phyloP scores from a whole-genome alignment of 2,888 invertebrate genomes.

The Hermaeophaga mercurialis region DNA sequence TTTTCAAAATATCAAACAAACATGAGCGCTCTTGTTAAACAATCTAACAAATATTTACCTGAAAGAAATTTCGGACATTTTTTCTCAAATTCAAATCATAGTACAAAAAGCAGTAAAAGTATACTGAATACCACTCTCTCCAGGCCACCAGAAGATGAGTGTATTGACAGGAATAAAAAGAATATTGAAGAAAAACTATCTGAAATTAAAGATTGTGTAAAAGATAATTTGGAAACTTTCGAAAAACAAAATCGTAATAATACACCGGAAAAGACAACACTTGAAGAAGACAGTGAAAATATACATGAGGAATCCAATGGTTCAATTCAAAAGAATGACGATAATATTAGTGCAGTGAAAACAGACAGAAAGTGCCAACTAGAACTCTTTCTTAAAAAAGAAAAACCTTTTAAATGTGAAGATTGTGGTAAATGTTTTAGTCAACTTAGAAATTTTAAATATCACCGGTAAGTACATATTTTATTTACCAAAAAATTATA shows the following conservation, averaged over 20 bases:
- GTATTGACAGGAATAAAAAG: slow-evolving; percentile 1
- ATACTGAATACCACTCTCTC: slow-evolving; percentile 2
- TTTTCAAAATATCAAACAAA: slow-evolving; percentile 27
- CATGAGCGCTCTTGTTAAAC: background rate
- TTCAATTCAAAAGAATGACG: background rate
- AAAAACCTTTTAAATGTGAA: slow-evolving; percentile 70
- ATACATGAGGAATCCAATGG: slow-evolving; percentile 7
- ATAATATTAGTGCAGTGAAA: background rate
- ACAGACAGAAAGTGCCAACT: slow-evolving; percentile 12
- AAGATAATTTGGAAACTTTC: background rate
- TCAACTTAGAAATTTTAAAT: slow-evolving; percentile 82
- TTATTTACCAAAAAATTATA: background rate
- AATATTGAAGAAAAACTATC: background rate
- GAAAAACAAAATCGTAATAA: background rate
- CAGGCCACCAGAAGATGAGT: slow-evolving; percentile 11
- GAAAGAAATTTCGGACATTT: background rate
- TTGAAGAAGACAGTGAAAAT: background rate
- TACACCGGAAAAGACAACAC: background rate
- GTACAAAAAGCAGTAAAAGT: background rate
- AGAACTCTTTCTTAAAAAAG: slow-evolving; percentile 34
- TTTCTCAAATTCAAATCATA: background rate
- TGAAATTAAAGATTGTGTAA: background rate
- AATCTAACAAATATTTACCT: background rate
- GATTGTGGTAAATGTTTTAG: slow-evolving; percentile 84
- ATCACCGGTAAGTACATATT: slow-evolving; percentile 62